phyloP scores from a whole-genome alignment of 1,140 invertebrate species.

The Platorchestia sp. region DNA sequence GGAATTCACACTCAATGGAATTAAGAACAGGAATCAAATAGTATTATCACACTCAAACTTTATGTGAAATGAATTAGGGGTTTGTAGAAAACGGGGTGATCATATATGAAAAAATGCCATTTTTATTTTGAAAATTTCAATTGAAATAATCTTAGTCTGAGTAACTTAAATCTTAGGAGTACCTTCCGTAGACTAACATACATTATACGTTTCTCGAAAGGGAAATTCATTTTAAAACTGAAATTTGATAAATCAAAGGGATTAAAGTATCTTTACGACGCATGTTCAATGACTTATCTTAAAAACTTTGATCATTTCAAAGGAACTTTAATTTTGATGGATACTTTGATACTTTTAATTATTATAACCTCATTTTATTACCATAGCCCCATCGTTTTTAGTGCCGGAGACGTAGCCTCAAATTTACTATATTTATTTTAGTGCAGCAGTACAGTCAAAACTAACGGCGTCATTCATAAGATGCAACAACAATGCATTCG shows the following conservation, averaged over 20 bases:
- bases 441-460: no score
- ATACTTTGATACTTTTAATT: not conserved
- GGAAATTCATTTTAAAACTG: not conserved
- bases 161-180: not conserved
- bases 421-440: no score
- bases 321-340: not conserved
- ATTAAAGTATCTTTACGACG: not conserved
- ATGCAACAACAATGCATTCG: no score
- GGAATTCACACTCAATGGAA: no score
- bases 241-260: not conserved
- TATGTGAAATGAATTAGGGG: no score
- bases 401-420: no score
- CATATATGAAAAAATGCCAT: not conserved
- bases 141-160: not conserved
- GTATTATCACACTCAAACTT: no score
- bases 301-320: not conserved
- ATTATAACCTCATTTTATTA: not conserved
- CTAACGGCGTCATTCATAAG: no score
- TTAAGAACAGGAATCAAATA: no score
- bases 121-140: not conserved
- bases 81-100: not conserved
- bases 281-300: not conserved
- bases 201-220: not conserved
- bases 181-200: not conserved
- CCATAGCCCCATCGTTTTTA: no score